Evolutionary conservation across 2,113 vertebrate species (phyloP).

Genomic region (Varanus komodoensis): DNA sequence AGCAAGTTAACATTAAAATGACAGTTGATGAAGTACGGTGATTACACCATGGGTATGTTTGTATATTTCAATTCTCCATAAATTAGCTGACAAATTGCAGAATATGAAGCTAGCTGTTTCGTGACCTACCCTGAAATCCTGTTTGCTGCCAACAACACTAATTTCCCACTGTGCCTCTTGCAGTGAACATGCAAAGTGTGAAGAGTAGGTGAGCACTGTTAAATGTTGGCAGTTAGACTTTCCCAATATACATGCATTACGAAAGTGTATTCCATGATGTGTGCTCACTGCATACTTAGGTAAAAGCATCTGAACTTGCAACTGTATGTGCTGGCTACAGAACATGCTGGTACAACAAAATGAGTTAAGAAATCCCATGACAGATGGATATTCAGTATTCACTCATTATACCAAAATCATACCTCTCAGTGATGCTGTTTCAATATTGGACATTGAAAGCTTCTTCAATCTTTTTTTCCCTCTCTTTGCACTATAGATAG

Average conservation of each 20-base stretch:
- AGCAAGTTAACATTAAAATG: neutral
- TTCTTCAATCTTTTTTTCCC: conserved; percentile 98
- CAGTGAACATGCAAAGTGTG: neutral
- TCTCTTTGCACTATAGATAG: conserved; percentile 97
- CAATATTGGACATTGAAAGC: conserved; percentile 91
- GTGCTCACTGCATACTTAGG: neutral
- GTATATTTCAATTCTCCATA: neutral
- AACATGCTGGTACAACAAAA: neutral
- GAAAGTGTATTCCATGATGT: neutral
- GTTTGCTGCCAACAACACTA: neutral
- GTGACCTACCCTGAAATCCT: neutral
- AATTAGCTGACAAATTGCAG: neutral
- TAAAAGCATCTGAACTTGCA: neutral
- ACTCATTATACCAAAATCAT: neutral
- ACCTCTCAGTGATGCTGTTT: conserved; percentile 94
- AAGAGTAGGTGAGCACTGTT: neutral
- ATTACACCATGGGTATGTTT: neutral
- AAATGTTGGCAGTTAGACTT: neutral
- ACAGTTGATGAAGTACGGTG: neutral
- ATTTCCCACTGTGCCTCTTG: neutral
- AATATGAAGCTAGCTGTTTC: neutral
- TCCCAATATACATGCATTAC: neutral
- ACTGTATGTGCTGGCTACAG: neutral
- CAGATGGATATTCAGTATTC: neutral
- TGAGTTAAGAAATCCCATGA: neutral